These are phyloP conservation scores for Apostichopus japonicus DNA, from an alignment of 35 echinoderm and acorn worm species.

Conservation along the genomic window DNA sequence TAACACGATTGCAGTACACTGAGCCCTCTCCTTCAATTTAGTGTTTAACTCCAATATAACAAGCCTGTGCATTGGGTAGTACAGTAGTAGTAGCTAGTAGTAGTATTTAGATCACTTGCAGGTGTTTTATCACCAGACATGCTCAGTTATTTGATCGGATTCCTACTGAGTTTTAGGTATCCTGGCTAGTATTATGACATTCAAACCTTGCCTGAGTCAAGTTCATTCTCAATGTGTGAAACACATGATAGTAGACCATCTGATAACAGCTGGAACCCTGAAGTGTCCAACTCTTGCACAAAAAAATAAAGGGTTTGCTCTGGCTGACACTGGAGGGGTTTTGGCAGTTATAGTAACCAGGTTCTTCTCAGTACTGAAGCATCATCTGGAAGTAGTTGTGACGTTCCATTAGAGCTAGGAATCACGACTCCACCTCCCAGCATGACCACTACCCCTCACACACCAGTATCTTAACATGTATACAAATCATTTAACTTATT, in stretches of 20 bases:
- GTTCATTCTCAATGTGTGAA: constrained; percentile 41
- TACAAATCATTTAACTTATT: no score
- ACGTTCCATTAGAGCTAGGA: background rate
- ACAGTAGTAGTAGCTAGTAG: no score
- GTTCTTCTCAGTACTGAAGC: background rate
- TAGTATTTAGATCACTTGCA: background rate
- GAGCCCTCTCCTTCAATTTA: no score
- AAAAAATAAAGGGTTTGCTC: no score
- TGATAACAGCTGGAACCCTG: background rate
- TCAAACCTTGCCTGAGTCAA: constrained; percentile 3
- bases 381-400: constrained; percentile 31
- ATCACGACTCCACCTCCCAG: constrained; percentile 23
- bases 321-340: no score
- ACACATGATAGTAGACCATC: constrained; percentile 15
- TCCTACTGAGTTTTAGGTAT: background rate
- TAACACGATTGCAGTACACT: no score
- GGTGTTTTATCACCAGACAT: background rate
- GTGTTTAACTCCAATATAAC: no score
- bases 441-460: background rate
- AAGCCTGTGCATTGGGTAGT: no score
- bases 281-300: no score
- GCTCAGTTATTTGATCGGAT: background rate
- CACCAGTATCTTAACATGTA: no score
- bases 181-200: constrained; percentile 19
- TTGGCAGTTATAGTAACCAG: no score